Evolutionary conservation across 1,140 invertebrate species (phyloP), one percentile per base, ranked within the genome.

Genomic region (Drosophila hydei): DNA sequence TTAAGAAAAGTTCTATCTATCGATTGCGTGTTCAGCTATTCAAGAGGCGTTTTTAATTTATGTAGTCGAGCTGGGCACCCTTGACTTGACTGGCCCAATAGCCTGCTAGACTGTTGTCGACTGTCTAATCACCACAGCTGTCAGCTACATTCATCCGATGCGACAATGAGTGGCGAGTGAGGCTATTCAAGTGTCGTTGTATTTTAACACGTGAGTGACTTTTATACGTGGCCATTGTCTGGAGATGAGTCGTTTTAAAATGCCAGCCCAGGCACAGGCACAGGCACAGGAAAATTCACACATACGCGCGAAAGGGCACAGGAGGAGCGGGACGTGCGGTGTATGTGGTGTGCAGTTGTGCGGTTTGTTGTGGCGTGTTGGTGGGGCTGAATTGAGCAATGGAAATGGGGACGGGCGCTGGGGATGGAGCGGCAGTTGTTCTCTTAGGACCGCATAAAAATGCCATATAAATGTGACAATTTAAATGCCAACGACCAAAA

Each of bases 401-500:
- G n/a, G 59, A 19, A 8, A 12, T 8, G 27, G 27, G 27, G 3
- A 1, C 1, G 12, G 38, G 11, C 19, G 5, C 36, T 18, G 16
- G 25, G 30, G 30, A 11, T 33, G 3, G 23, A 21, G 30, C 23
- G 8, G 16, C 25, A 50, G 68, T 55, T 33, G 61, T 55, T 51
- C 67, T 70, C 60, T 50, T 62, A 71, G 64, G 56, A 85, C 62
- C 83, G 74, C 45, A 87, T 87, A 88, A 87, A 87, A 87, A 76
- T 88, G 61, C 83, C 83, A 87, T 88, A 83, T 79, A 87, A 87
- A 87, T 87, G 83, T 87, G 83, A 83, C 84, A 87, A 83, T 87
- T 83, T 76, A 87, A 87, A 87, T 87, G 83, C 83, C 83, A 88
- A 88, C 83, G 83, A 83, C 83, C 77, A 83, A 87, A 87, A 87